phyloP scores from a whole-genome alignment of 2,888 invertebrate genomes.

The Alcis repandata region DNA sequence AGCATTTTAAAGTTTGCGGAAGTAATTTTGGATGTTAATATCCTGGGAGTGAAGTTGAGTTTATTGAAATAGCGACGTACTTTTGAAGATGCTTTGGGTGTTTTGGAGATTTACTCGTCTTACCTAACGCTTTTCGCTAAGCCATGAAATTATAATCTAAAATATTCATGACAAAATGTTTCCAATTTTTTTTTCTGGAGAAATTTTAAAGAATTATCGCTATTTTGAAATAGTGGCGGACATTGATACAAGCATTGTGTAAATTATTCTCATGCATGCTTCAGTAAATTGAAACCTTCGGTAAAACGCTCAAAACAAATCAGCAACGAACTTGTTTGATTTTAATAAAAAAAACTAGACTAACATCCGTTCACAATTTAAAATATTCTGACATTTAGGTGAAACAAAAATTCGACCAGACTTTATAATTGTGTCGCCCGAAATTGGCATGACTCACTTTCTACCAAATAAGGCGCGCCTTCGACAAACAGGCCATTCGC shows the following conservation, averaged over 20 bases:
- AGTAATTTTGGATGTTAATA: constrained; percentile 44
- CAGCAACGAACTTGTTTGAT: too few relatives aligned
- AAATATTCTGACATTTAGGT: constrained; percentile 28
- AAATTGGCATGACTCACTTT: constrained; percentile 47
- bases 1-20: constrained; percentile 41
- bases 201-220: too few relatives aligned
- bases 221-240: too few relatives aligned
- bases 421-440: constrained; percentile 37
- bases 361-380: constrained; percentile 11
- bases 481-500: constrained; percentile 40
- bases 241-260: too few relatives aligned
- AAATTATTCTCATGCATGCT: too few relatives aligned
- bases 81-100: constrained; percentile 18
- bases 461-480: constrained; percentile 47
- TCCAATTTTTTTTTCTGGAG: too few relatives aligned
- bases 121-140: constrained; percentile 1
- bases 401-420: constrained; percentile 23
- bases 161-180: background rate
- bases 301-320: too few relatives aligned
- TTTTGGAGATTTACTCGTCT: constrained; percentile 9
- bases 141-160: background rate
- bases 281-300: too few relatives aligned
- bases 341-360: background rate
- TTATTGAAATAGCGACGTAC: constrained; percentile 30
- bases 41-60: constrained; percentile 39